These are phyloP conservation scores for Araneus ventricosus DNA, from an alignment of 1,140 invertebrate species.

Conservation along the genomic window DNA sequence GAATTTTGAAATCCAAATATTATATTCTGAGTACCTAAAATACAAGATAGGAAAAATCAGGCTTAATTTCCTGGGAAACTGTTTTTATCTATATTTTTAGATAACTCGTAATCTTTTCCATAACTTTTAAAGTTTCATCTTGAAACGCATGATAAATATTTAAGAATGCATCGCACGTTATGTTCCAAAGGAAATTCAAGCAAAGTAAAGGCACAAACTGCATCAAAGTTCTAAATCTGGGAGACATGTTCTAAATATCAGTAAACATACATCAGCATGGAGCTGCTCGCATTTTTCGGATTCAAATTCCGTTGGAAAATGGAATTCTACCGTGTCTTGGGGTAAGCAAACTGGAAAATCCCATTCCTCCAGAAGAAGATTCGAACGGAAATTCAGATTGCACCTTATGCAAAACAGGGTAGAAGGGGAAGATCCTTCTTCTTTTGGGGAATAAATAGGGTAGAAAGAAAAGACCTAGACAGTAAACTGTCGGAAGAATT, in stretches of 20 bases:
- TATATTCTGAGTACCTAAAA: too few species aligned
- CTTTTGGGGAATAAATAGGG: constrained; percentile 8
- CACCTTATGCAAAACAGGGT: constrained; percentile 51
- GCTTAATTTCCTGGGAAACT: too few species aligned
- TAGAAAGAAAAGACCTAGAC: constrained; percentile 33
- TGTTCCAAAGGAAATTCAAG: neutral
- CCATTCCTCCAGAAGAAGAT: constrained; percentile 26
- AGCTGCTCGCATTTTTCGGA: neutral
- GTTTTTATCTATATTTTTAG: too few species aligned
- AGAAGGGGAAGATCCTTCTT: neutral
- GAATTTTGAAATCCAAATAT: too few species aligned
- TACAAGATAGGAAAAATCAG: too few species aligned
- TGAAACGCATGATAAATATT: too few species aligned
- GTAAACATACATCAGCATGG: constrained; percentile 18
- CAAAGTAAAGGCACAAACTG: neutral
- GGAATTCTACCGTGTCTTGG: constrained; percentile 40
- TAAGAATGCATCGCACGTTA: neutral
- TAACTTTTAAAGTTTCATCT: too few species aligned
- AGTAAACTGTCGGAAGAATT: constrained; percentile 38
- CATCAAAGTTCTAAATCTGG: neutral
- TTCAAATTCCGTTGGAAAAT: constrained; percentile 52
- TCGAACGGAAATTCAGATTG: constrained; percentile 39
- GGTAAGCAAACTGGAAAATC: constrained; percentile 55
- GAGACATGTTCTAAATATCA: constrained; percentile 20
- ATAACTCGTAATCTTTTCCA: too few species aligned